Percentiles rank a stretch among this genome's conserved stretches.
phyloP scores from a whole-genome alignment of 2,888 invertebrate species.

The Ligdia adustata region DNA sequence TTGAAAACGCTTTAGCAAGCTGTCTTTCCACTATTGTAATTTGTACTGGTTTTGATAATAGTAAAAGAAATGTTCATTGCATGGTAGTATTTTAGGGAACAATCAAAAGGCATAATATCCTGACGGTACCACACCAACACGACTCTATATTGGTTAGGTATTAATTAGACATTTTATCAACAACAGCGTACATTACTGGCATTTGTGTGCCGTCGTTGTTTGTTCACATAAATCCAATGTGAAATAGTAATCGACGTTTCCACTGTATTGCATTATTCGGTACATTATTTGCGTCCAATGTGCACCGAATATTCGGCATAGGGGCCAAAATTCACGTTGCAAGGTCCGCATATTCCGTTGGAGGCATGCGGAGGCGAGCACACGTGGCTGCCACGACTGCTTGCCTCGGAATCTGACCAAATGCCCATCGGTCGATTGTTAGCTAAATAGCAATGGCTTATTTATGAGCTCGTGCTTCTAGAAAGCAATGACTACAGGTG shows the following conservation, averaged over 20 bases:
- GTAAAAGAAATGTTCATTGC: too few relatives aligned
- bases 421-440: slow-evolving; percentile 80
- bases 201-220: slow-evolving; percentile 28
- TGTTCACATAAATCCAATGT: slow-evolving; percentile 31
- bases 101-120: too few relatives aligned
- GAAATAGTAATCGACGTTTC: slow-evolving; percentile 53
- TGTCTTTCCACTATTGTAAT: too few relatives aligned
- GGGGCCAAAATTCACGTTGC: slow-evolving; percentile 74
- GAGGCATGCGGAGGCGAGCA: slow-evolving; percentile 78
- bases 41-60: too few relatives aligned
- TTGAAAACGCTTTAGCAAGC: too few relatives aligned
- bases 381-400: slow-evolving; percentile 78
- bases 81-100: too few relatives aligned
- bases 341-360: slow-evolving; percentile 72
- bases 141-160: neutral
- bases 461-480: slow-evolving; percentile 63
- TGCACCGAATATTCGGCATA: slow-evolving; percentile 77
- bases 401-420: slow-evolving; percentile 79
- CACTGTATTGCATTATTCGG: slow-evolving; percentile 60
- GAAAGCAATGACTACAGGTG: slow-evolving; percentile 25
- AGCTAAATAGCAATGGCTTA: slow-evolving; percentile 76
- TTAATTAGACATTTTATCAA: slow-evolving; percentile 43
- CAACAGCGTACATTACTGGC: slow-evolving; percentile 41
- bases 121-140: too few relatives aligned
- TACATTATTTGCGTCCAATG: slow-evolving; percentile 67